These are phyloP conservation scores for Promerops cafer DNA, from an alignment of 2,113 vertebrate genomes.

Conservation along the genomic window DNA sequence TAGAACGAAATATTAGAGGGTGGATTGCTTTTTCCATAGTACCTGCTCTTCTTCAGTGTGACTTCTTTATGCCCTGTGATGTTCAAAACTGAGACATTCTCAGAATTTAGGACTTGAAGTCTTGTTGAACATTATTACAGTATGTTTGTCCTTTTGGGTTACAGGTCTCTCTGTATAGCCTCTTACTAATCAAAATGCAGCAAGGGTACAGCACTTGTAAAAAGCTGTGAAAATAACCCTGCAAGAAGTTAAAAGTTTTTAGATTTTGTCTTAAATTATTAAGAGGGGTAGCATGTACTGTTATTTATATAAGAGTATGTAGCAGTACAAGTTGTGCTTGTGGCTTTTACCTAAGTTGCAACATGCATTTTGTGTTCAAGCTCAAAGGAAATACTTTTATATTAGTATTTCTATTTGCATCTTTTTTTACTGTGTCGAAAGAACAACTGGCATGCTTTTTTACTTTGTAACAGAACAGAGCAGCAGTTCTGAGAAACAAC, in stretches of 20 bases:
- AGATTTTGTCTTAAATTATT: not conserved
- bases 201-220: not conserved
- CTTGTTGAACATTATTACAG: not conserved
- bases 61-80: not conserved
- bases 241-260: not conserved
- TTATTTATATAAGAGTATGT: not conserved
- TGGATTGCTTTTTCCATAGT: not conserved
- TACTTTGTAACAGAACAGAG: not conserved
- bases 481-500: not conserved
- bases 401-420: not conserved
- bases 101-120: constrained; percentile 3
- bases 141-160: not conserved
- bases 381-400: not conserved
- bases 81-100: not conserved
- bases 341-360: not conserved
- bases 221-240: not conserved
- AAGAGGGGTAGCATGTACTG: accelerated
- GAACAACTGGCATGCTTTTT: not conserved
- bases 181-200: not conserved
- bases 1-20: not conserved
- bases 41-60: not conserved
- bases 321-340: not conserved
- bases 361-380: not conserved
- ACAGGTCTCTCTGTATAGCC: not conserved
- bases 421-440: not conserved